These are phyloP conservation scores for Daktulosphaira vitifoliae DNA, from an alignment of 1,140 invertebrate species.

Conservation along the genomic window DNA sequence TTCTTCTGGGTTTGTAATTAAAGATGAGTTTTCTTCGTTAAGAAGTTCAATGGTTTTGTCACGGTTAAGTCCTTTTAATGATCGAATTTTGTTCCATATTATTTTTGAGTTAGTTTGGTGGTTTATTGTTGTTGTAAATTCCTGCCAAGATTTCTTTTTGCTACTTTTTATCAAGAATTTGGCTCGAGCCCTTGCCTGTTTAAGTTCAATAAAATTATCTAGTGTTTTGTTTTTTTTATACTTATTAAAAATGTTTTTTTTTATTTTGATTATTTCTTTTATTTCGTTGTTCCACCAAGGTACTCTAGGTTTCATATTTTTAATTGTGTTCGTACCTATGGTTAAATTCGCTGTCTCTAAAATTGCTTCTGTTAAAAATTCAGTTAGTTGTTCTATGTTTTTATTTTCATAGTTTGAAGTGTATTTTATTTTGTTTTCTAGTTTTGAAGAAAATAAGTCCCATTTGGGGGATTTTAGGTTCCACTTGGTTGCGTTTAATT, in stretches of 20 bases:
- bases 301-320: not conserved
- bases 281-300: constrained; percentile 6
- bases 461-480: constrained; percentile 1
- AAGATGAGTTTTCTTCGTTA: not conserved
- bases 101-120: not conserved
- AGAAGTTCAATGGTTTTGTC: not conserved
- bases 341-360: not conserved
- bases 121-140: not conserved
- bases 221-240: not conserved
- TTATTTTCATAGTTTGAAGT: not conserved
- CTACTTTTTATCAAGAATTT: constrained; percentile 9
- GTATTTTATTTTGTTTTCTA: not conserved
- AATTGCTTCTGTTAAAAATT: not conserved
- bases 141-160: not conserved
- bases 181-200: constrained; percentile 6
- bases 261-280: not conserved
- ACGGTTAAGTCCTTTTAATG: not conserved
- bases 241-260: not conserved
- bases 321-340: constrained; percentile 1
- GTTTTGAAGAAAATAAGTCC: not conserved
- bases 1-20: not conserved
- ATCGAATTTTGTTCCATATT: not conserved
- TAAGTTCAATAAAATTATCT: not conserved
- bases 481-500: not conserved
- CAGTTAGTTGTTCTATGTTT: not conserved